Evolutionary conservation across 2,797 vertebrate species (phyloP).

Genomic region (Cottoperca gobio): DNA sequence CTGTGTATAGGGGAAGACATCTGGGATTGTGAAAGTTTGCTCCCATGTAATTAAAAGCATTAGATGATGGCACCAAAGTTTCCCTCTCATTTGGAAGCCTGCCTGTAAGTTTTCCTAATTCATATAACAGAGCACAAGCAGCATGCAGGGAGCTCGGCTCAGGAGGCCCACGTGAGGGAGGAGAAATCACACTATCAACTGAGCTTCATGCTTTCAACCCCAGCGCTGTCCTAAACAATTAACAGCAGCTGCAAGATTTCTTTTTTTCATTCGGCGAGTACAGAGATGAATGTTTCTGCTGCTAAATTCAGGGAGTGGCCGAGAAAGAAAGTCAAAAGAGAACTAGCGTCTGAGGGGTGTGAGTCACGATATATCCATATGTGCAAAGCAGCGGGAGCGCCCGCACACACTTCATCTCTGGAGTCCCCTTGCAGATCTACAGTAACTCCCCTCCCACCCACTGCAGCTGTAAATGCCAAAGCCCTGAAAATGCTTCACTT

Average conservation of each 20-base stretch:
- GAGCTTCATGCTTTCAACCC: conserved; percentile 36
- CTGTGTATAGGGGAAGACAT: conserved; percentile 27
- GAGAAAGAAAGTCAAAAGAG: conserved; percentile 32
- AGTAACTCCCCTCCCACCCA: conserved; percentile 37
- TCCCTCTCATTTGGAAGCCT: conserved; percentile 11
- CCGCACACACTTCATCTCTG: conserved; percentile 25
- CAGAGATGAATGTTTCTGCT: conserved; percentile 43
- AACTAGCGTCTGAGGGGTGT: conserved; percentile 47
- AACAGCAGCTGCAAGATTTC: conserved; percentile 38
- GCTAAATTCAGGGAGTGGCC: conserved; percentile 65
- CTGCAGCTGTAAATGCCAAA: conserved; percentile 66
- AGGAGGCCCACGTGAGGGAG: conserved; percentile 44
- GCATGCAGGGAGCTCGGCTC: conserved; percentile 17
- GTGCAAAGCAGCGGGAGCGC: conserved; percentile 37
- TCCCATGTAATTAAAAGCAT: conserved; percentile 48
- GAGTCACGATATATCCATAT: conserved; percentile 68
- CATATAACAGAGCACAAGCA: conserved; percentile 43
- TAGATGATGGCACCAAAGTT: conserved; percentile 20
- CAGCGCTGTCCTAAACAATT: conserved; percentile 2
- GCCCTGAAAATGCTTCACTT: conserved; percentile 43
- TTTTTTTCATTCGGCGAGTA: conserved; percentile 22
- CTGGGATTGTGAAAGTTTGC: conserved; percentile 33
- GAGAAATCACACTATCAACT: conserved; percentile 31
- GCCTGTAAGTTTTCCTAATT: conserved; percentile 47
- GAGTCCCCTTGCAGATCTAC: conserved; percentile 49